A percentile compares a stretch with the other conserved stretches of the same genome.
Evolutionary conservation across 1,140 invertebrate genomes (phyloP).

Genomic region (Trinorchestia longiramus): DNA sequence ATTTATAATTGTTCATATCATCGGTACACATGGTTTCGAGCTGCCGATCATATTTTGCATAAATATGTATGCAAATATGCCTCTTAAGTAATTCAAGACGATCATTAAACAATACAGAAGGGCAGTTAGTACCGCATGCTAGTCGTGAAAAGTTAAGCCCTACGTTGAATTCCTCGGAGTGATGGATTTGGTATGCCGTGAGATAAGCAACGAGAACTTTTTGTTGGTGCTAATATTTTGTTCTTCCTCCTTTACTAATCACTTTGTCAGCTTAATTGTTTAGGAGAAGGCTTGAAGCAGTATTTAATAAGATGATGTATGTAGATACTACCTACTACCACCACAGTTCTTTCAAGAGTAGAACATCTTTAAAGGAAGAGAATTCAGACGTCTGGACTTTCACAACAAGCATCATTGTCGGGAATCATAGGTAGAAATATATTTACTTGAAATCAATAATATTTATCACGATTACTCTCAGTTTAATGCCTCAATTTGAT

Average conservation of each 20-base stretch:
- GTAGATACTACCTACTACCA: too few species aligned
- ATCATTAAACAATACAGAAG: not conserved
- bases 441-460: too few species aligned
- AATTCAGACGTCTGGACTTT: not conserved
- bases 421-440: not conserved
- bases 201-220: not conserved
- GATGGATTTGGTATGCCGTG: not conserved
- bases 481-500: too few species aligned
- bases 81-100: not conserved
- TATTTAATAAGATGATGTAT: too few species aligned
- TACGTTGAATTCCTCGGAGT: not conserved
- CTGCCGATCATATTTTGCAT: conserved; percentile 7
- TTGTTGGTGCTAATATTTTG: not conserved
- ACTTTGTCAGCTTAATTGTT: not conserved
- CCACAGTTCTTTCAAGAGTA: not conserved
- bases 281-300: not conserved
- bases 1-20: conserved; percentile 3
- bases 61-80: not conserved
- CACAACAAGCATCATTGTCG: not conserved
- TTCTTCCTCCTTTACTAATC: not conserved
- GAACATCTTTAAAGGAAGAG: not conserved
- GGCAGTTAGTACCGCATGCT: not conserved
- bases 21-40: not conserved
- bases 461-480: too few species aligned
- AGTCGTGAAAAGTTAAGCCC: not conserved